A percentile compares a stretch with the other conserved stretches of the same genome.
Evolutionary conservation across 2,113 vertebrate species (phyloP).

Genomic region (Macheiramphus alcinus): DNA sequence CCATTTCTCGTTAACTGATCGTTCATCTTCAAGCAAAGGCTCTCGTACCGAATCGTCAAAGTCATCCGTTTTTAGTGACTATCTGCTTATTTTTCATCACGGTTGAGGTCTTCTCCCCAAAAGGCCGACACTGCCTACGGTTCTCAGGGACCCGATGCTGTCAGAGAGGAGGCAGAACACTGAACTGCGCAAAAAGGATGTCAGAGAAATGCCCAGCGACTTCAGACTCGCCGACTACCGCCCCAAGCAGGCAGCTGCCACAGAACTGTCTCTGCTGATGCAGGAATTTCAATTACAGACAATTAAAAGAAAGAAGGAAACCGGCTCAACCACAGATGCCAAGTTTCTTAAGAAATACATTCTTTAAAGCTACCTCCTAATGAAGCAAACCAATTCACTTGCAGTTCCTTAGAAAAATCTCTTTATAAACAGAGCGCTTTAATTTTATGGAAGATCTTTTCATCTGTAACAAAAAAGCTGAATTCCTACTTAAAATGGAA

Average conservation of each 20-base stretch:
- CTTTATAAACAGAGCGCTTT: background rate
- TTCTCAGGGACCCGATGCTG: background rate
- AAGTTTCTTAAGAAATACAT: background rate
- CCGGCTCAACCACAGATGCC: background rate
- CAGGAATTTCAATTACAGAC: background rate
- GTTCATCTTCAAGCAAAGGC: background rate
- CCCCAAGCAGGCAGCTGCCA: background rate
- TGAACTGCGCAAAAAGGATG: background rate
- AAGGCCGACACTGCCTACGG: background rate
- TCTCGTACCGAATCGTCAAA: background rate
- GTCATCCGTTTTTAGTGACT: background rate
- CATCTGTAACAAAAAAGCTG: background rate
- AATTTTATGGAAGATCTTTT: background rate
- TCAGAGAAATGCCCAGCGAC: background rate
- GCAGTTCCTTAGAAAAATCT: background rate
- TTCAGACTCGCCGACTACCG: background rate
- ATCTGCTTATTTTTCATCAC: background rate
- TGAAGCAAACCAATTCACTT: background rate
- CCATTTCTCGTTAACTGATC: background rate
- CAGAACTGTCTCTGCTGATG: background rate
- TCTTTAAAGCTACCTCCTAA: slow-evolving; percentile 9
- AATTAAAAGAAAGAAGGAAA: background rate
- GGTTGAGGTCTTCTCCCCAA: background rate
- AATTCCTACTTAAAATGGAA: background rate
- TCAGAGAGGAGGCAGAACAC: background rate